Evolutionary conservation across 2,888 invertebrate genomes (phyloP).

Genomic region (Himalopsyche kuldschensis): DNA sequence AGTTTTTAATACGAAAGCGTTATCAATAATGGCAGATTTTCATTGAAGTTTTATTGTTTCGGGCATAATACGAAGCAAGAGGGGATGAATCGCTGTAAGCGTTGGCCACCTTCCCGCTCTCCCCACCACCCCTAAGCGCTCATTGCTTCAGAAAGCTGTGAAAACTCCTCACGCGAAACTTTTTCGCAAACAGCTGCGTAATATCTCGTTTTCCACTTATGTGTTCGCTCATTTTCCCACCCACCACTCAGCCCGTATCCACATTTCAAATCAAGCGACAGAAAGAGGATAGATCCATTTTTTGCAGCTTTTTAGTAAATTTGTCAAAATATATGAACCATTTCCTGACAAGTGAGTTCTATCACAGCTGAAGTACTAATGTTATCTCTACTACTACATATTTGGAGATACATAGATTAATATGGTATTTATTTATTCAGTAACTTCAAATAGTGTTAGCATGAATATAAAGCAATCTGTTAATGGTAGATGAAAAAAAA

Average conservation of each 20-base stretch:
- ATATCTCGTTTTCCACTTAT: not conserved
- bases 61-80: not conserved
- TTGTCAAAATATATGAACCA: not conserved
- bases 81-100: not conserved
- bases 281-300: not conserved
- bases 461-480: too few relatives aligned
- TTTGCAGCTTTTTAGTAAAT: not conserved
- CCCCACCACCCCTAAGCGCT: not conserved
- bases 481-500: too few relatives aligned
- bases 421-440: too few relatives aligned
- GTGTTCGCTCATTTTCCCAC: slow-evolving; percentile 1
- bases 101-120: not conserved
- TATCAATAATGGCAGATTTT: not conserved
- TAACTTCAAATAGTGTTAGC: too few relatives aligned
- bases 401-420: too few relatives aligned
- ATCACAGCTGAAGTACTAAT: not conserved
- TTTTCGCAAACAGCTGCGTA: not conserved
- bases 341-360: not conserved
- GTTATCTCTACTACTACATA: too few relatives aligned
- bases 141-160: not conserved
- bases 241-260: not conserved
- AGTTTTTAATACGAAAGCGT: not conserved
- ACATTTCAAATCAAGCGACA: not conserved
- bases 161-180: not conserved
- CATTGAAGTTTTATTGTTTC: not conserved